Percentiles rank a stretch among this genome's conserved stretches.
Conservation (phyloP, 2,888 invertebrate species). For the Dione juno region DNA sequence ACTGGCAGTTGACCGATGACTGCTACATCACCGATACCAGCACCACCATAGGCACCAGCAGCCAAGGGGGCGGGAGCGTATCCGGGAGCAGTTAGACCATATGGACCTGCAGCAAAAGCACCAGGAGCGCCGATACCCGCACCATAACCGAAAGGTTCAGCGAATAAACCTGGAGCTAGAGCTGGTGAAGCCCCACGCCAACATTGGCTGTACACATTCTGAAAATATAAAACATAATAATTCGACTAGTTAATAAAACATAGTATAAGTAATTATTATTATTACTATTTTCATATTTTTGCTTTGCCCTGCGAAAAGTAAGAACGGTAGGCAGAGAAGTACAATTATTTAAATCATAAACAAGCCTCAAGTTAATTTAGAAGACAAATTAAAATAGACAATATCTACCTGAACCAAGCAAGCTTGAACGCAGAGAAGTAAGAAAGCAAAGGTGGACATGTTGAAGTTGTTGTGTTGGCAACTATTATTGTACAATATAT, state of each 20-base stretch:
- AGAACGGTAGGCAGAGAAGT: too few species aligned
- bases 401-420: constrained; percentile 53
- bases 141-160: background rate
- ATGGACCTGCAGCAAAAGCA: background rate
- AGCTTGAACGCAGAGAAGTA: constrained; percentile 55
- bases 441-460: constrained; percentile 52
- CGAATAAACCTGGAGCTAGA: constrained; percentile 42
- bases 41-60: constrained; percentile 48
- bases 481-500: background rate
- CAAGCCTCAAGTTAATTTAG: too few species aligned
- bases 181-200: constrained; percentile 42
- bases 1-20: constrained; percentile 56
- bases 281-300: too few species aligned
- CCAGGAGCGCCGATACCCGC: constrained; percentile 45
- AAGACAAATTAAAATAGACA: background rate
- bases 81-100: background rate
- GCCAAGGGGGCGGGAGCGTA: background rate
- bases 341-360: background rate
- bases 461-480: constrained; percentile 42
- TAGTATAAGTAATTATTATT: too few species aligned
- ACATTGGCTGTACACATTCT: constrained; percentile 13
- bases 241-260: too few species aligned
- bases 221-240: constrained; percentile 28
- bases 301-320: too few species aligned
- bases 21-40: constrained; percentile 50